Evolutionary conservation across 2,888 invertebrate genomes (phyloP).

Genomic region (Poecilobothrus nobilitatus): DNA sequence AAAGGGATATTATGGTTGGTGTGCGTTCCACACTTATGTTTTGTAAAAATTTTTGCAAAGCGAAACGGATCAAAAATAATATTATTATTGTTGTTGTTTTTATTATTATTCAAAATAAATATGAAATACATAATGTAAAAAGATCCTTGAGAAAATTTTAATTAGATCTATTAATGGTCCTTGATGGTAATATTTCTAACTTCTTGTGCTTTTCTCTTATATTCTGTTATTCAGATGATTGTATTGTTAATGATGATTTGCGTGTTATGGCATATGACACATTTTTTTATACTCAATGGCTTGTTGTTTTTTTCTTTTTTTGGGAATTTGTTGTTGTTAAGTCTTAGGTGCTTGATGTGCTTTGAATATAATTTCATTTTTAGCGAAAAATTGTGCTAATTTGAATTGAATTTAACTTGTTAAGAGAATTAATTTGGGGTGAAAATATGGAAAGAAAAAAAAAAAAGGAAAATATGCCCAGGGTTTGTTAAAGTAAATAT

Average conservation of each 20-base stretch:
- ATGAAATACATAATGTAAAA: no score
- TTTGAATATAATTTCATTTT: no score
- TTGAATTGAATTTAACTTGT: background rate
- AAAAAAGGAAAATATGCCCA: background rate
- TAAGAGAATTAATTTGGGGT: background rate
- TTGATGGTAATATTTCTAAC: background rate
- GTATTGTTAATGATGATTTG: background rate
- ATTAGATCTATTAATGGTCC: constrained; percentile 3
- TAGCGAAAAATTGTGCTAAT: background rate
- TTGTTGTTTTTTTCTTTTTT: no score
- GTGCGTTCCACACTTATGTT: background rate
- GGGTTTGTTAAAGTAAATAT: background rate
- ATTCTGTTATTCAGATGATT: no score
- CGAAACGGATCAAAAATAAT: no score
- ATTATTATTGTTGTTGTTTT: background rate
- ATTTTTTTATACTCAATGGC: background rate
- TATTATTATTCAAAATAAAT: background rate
- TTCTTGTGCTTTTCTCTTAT: background rate
- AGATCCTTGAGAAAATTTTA: background rate
- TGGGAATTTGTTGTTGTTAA: no score
- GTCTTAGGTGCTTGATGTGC: no score
- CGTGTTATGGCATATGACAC: background rate
- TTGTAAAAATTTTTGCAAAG: no score
- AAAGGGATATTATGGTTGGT: background rate
- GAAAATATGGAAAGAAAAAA: background rate